Conservation (phyloP, 1,140 invertebrate genomes). For the Rhopalosiphum maidis region DNA sequence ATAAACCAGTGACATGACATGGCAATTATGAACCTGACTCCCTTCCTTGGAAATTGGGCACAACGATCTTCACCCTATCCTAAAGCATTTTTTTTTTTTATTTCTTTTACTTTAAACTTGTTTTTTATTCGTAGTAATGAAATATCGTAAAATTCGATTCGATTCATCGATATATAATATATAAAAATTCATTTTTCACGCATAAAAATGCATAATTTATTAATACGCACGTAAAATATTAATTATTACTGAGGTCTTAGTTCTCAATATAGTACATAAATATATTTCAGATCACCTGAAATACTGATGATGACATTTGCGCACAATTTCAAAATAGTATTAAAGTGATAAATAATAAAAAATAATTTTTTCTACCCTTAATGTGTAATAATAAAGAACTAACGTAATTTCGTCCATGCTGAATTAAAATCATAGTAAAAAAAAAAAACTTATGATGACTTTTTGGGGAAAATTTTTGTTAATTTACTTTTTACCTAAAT, state of each 20-base stretch:
- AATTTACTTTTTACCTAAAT: neutral
- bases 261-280: neutral
- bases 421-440: neutral
- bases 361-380: neutral
- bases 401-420: neutral
- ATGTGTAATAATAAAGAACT: neutral
- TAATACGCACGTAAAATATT: neutral
- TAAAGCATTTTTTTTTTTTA: neutral
- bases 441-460: neutral
- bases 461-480: neutral
- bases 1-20: conserved; percentile 45
- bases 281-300: neutral
- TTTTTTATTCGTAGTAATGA: neutral
- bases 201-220: neutral
- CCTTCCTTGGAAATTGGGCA: neutral
- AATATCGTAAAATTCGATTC: neutral
- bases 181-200: neutral
- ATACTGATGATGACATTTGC: no score
- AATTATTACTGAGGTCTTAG: neutral
- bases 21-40: conserved; percentile 32
- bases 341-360: neutral
- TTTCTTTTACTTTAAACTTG: neutral
- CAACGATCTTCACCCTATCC: neutral
- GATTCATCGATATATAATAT: neutral
- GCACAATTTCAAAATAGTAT: neutral